A percentile compares a stretch with the other conserved stretches of the same genome.
These are phyloP conservation scores for Hiodon tergisus DNA, from an alignment of 2,113 vertebrate species.

Conservation along the genomic window DNA sequence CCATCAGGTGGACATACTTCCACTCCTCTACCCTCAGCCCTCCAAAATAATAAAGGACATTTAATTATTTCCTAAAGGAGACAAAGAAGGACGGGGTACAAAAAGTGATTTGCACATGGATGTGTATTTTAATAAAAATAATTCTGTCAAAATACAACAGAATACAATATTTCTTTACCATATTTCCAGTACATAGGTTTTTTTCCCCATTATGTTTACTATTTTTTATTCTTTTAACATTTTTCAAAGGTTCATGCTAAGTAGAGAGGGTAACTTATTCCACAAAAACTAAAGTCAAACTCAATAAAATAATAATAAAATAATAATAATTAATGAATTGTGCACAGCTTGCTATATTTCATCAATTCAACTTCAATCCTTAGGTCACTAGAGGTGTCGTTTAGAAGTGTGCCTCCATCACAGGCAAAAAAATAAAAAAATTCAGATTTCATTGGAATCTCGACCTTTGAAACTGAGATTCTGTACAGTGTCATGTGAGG, in stretches of 20 bases:
- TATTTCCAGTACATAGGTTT: slow-evolving; percentile 83
- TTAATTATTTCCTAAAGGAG: no score
- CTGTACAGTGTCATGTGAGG: background rate
- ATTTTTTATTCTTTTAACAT: slow-evolving; percentile 74
- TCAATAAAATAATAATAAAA: slow-evolving; percentile 63
- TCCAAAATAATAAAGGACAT: background rate
- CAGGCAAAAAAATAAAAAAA: slow-evolving; percentile 13
- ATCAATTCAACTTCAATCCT: slow-evolving; percentile 36
- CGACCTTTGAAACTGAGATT: slow-evolving; percentile 1
- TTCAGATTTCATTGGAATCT: slow-evolving; percentile 4
- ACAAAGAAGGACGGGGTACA: slow-evolving; percentile 32
- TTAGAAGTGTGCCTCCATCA: slow-evolving; percentile 23
- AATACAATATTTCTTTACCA: slow-evolving; percentile 83
- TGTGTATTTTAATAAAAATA: slow-evolving; percentile 99
- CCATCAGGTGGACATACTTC: no score
- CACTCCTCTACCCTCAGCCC: background rate
- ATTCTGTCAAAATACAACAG: slow-evolving; percentile 98
- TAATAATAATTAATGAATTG: slow-evolving; percentile 61
- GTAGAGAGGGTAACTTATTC: slow-evolving; percentile 79
- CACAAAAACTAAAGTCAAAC: slow-evolving; percentile 81
- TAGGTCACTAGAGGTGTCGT: slow-evolving; percentile 25
- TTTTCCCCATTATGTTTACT: slow-evolving; percentile 63
- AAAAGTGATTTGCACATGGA: slow-evolving; percentile 72
- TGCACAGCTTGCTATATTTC: slow-evolving; percentile 66
- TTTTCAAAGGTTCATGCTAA: slow-evolving; percentile 87